phyloP scores from a whole-genome alignment of 2,797 vertebrate species.

The Toxotes lorentzi region DNA sequence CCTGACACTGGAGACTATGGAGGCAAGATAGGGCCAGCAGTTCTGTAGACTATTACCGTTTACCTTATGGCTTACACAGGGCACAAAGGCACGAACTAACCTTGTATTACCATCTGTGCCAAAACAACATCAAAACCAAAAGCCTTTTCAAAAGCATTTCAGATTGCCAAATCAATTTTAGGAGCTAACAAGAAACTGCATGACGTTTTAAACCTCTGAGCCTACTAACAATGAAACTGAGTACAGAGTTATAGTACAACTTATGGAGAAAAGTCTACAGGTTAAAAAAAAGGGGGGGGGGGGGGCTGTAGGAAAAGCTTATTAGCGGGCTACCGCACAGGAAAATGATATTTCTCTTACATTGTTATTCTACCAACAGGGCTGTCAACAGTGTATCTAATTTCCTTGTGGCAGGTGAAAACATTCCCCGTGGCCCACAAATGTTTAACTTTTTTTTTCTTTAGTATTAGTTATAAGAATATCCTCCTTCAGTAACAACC shows the following conservation, averaged over 20 bases:
- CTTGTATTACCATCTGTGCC: constrained; percentile 80
- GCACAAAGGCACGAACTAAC: constrained; percentile 75
- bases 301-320: constrained; percentile 40
- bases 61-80: constrained; percentile 85
- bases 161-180: constrained; percentile 57
- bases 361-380: constrained; percentile 69
- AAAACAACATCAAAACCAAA: constrained; percentile 69
- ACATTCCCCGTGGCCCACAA: constrained; percentile 23
- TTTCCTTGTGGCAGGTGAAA: constrained; percentile 60
- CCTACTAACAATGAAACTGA: constrained; percentile 28
- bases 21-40: constrained; percentile 95
- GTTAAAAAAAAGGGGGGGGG: no score
- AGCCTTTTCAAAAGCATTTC: constrained; percentile 61
- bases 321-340: constrained; percentile 67
- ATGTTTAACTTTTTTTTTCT: constrained; percentile 33
- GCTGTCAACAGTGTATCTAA: constrained; percentile 66
- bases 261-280: constrained; percentile 12
- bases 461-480: constrained; percentile 18
- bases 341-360: constrained; percentile 68
- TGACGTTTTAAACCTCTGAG: constrained; percentile 48
- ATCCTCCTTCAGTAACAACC: constrained; percentile 30
- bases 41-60: constrained; percentile 90
- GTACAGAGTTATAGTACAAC: constrained; percentile 41
- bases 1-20: constrained; percentile 97
- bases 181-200: constrained; percentile 53